Evolutionary conservation across 2,113 vertebrate genomes (phyloP), one percentile per base, ranked within the genome.

Genomic region (Tetrao urogallus): DNA sequence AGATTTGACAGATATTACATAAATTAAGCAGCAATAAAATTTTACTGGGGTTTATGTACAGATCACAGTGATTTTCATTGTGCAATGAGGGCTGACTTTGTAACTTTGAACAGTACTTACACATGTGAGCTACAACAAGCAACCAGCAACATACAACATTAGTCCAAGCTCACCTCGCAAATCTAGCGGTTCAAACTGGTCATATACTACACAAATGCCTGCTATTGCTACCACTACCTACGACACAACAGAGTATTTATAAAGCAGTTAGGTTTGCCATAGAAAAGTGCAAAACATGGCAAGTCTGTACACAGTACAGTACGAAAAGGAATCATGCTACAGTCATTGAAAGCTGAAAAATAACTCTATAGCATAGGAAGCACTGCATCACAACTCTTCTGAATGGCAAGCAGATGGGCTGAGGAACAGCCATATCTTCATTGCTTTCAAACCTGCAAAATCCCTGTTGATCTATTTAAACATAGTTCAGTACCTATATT

Each of bases 1-100:
- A 90, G 86, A 95, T 91, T 90, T 92, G 72, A 96, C 47, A 94
- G 91, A 25, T 82, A 89, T 88, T 86, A 95, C 88, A 98, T 97
- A 97, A 96, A 97, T 97, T 96, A 97, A 96, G 97, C 91, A 94
- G 93, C 95, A 96, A 93, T 95, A 92, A 79, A 92, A 92, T 95
- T 92, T 95, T 93, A 95, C 91, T 90, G 88, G 81, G 71, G 84
- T 94, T 95, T 97, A 97, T 97, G 65, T 94, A 98, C 96, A 97
- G 72, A 97, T 98, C 97, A 98, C 97, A 98, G 98, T 98, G 97
- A 97, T 98, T 97, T 97, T 95, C 93, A 91, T 96, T 97, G 98
- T 97, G 97, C 97, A 97, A 97, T 93, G 91, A 94, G 91, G 91
- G 93, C 67, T 78, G 93, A 93, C 66, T 91, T 89, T 88, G 90